These are phyloP conservation scores for fruit fly (Drosophila melanogaster) DNA, from an alignment of 1,140 invertebrate genomes.

Conservation along the genomic window Release_6_plus_ISO1_MT NC_004354.4:7966501-7967000, in stretches of 20 bases:
- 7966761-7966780: neutral
- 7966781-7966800: neutral
- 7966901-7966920: neutral
- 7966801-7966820: neutral
- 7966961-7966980: neutral
- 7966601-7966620: neutral
- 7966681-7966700: neutral
- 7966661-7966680: neutral
- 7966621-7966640: neutral
- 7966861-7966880: conserved; percentile 5
- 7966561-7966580: conserved; percentile 42
- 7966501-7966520: conserved; percentile 12
- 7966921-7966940: neutral
- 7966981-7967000: neutral
- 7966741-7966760: neutral
- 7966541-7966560: conserved; percentile 5
- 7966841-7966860: too few relatives aligned
- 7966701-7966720: neutral
- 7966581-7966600: neutral
- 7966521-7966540: conserved; percentile 41
- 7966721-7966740: neutral
- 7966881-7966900: neutral
- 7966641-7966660: neutral
- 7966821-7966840: too few relatives aligned
- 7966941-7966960: neutral